phyloP scores from a whole-genome alignment of 1,140 invertebrate genomes.

The Apocrypta bakeri region DNA sequence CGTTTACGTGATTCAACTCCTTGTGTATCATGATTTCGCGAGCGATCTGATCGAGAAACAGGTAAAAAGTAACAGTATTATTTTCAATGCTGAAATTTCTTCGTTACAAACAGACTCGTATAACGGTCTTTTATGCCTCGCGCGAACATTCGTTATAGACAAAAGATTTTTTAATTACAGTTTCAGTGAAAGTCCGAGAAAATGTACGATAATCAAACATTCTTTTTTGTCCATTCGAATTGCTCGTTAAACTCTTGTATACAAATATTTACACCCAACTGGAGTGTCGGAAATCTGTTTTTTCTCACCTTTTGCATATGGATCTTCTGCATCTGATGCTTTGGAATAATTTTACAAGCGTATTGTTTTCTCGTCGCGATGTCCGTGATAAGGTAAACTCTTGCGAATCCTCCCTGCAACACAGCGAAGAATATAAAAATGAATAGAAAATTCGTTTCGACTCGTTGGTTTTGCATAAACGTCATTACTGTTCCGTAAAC shows the following conservation, averaged over 20 bases:
- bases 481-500: too few species aligned
- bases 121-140: too few species aligned
- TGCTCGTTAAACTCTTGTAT: background rate
- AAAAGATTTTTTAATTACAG: background rate
- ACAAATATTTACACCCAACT: slow-evolving; percentile 11
- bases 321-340: slow-evolving; percentile 80
- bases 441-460: background rate
- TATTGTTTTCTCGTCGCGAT: slow-evolving; percentile 78
- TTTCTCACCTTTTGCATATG: slow-evolving; percentile 79
- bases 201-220: background rate
- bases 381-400: slow-evolving; percentile 83
- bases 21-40: slow-evolving; percentile 85
- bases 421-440: slow-evolving; percentile 23
- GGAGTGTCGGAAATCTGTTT: background rate
- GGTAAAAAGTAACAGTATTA: slow-evolving; percentile 10
- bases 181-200: background rate
- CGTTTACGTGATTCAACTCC: slow-evolving; percentile 79
- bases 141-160: too few species aligned
- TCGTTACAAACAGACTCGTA: too few species aligned
- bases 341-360: slow-evolving; percentile 85
- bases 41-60: slow-evolving; percentile 62
- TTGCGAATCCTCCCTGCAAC: slow-evolving; percentile 84
- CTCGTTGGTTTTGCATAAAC: background rate
- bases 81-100: slow-evolving; percentile 17
- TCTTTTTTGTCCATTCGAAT: background rate